Base-by-base conservation (phyloP, 2,888 invertebrate species). In the Blera fallax region DNA sequence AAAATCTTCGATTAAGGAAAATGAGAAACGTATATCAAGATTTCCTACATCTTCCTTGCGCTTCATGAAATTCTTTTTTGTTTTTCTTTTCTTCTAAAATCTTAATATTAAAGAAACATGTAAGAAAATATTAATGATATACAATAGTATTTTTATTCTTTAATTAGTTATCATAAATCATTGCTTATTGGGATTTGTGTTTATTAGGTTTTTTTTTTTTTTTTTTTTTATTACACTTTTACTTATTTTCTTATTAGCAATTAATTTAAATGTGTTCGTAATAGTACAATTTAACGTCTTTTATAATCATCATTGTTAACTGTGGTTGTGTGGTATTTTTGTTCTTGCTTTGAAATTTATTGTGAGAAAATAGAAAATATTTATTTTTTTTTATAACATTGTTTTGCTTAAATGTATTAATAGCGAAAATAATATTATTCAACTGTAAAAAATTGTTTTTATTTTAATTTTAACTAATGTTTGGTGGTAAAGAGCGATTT, bases 221-320 rank as follows among this genome's bases (percentile, higher is more conserved):
- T 24, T 24, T 24, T 24, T 24, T 24, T 24, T 24, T 24, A 4
- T 24, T 24, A n/a, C n/a, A n/a, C 14, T 52, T 27, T 10, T 37
- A 52, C 11, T 18, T 70, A 52, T 50, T 64, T n/a, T 65, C 2
- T 72, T 52, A 56, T 43, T 64, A 74, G 62, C 21, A 52, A 45
- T 52, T 21, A 48, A 43, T 40, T 50, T 64, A 18, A 3, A 37
- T 48, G 37, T 60, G 45, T 73, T 65, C 16, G 73, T 52, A 83
- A 62, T 67, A 73, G 67, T 74, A 62, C 27, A 64, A 62, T 52
- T 62, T 67, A 50, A 70, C 74, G 21, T 74, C 6, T 69, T 64
- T 74, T 79, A 79, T 84, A 76, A 74, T 79, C 64, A 50, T 74
- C 52, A 64, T 74, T 84, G 79, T 84, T 84, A 84, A 84, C 84